These are phyloP conservation scores for Drosophila malerkotliana DNA, from an alignment of 1,140 invertebrate genomes.

Conservation along the genomic window DNA sequence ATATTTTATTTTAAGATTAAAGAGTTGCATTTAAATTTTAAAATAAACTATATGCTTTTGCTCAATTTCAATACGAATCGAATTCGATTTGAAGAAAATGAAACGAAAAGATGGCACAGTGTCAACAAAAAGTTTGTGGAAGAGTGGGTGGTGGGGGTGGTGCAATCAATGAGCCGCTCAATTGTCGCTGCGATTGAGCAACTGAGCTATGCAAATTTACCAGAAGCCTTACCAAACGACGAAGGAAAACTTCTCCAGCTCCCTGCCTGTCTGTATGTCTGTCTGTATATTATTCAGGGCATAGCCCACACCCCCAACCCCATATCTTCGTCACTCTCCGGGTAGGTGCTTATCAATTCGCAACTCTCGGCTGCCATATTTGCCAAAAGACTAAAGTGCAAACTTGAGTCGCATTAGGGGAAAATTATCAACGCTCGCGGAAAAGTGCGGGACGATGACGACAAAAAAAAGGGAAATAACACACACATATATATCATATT, in stretches of 20 bases:
- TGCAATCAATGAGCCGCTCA: slow-evolving; percentile 75
- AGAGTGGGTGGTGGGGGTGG: slow-evolving; percentile 25
- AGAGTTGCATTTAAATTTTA: slow-evolving; percentile 32
- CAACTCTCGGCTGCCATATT: slow-evolving; percentile 57
- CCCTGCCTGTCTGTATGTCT: too few species aligned
- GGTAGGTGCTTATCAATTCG: slow-evolving; percentile 23
- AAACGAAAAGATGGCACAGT: slow-evolving; percentile 65
- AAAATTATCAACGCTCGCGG: slow-evolving; percentile 70
- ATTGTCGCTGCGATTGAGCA: slow-evolving; percentile 77
- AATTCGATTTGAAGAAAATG: slow-evolving; percentile 71
- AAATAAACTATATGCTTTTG: slow-evolving; percentile 52
- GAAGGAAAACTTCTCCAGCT: not conserved
- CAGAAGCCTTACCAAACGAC: slow-evolving; percentile 4
- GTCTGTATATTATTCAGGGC: too few species aligned
- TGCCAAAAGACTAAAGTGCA: slow-evolving; percentile 74
- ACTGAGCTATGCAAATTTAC: slow-evolving; percentile 76
- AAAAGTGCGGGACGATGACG: not conserved
- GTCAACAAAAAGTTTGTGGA: slow-evolving; percentile 67
- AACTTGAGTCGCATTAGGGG: slow-evolving; percentile 77
- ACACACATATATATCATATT: not conserved
- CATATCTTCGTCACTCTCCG: too few species aligned
- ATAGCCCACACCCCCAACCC: too few species aligned
- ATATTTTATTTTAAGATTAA: too few species aligned
- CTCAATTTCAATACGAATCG: slow-evolving; percentile 73
- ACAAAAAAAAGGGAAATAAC: too few species aligned